Conservation (phyloP, 2,113 vertebrate species). For the Hippolais icterina region DNA sequence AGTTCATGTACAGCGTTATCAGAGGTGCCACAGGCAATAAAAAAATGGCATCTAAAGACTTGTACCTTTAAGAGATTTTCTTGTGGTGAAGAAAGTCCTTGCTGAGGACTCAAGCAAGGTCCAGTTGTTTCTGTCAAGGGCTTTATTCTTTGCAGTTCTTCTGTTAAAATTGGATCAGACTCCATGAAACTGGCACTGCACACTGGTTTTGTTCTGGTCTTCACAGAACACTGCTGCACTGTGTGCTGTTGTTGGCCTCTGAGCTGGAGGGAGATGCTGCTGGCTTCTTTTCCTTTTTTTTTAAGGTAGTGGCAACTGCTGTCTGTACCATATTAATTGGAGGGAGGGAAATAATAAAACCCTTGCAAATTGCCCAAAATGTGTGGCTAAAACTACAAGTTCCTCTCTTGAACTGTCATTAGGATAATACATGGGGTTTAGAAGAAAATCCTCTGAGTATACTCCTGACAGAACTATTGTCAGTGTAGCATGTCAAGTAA, state of each 20-base stretch:
- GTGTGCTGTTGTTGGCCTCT: not conserved
- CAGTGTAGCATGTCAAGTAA: not conserved
- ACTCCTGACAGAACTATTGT: not conserved
- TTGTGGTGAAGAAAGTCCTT: not conserved
- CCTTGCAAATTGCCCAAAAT: not conserved
- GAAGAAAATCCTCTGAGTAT: not conserved
- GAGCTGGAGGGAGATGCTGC: not conserved
- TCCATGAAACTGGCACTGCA: not conserved
- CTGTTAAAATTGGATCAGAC: not conserved
- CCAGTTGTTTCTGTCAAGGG: not conserved
- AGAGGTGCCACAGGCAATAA: not conserved
- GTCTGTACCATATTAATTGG: not conserved
- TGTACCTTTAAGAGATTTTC: not conserved
- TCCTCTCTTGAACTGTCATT: not conserved
- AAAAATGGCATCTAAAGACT: not conserved
- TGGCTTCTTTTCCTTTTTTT: not conserved
- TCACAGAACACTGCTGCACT: not conserved
- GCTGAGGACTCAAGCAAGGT: not conserved
- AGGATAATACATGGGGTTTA: not conserved
- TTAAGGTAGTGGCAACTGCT: not conserved
- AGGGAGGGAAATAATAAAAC: slow-evolving; percentile 29
- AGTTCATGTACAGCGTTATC: not conserved
- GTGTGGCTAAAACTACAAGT: not conserved
- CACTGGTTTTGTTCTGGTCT: not conserved
- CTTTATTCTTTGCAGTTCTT: slow-evolving; percentile 11